phyloP scores from a whole-genome alignment of 2,113 vertebrate species.

The Crypturellus undulatus region DNA sequence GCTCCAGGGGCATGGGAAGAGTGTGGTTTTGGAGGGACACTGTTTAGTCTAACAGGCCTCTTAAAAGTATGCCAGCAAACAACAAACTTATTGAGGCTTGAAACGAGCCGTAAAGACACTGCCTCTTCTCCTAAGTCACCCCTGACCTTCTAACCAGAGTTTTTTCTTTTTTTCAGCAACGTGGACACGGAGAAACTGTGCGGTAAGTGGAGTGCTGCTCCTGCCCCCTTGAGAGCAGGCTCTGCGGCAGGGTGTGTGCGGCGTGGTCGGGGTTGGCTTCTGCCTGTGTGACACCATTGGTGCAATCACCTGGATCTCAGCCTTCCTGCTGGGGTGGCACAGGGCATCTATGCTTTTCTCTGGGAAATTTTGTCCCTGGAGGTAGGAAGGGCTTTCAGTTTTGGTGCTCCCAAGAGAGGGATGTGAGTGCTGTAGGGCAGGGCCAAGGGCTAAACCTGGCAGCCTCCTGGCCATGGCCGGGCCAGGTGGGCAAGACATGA shows the following conservation, averaged over 20 bases:
- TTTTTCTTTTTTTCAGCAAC: slow-evolving; percentile 82
- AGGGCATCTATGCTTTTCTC: neutral
- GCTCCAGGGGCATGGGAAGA: neutral
- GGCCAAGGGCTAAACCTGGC: neutral
- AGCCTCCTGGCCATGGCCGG: neutral
- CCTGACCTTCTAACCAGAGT: slow-evolving; percentile 4
- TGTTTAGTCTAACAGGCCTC: neutral
- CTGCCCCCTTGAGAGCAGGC: neutral
- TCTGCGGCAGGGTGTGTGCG: neutral
- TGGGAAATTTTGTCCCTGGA: neutral
- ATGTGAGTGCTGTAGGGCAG: rapidly evolving
- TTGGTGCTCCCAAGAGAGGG: neutral
- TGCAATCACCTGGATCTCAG: neutral
- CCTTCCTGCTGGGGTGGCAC: neutral
- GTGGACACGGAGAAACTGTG: slow-evolving; percentile 95
- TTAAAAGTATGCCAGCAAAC: neutral
- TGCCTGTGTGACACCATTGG: neutral
- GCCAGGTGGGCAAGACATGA: neutral
- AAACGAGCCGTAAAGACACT: neutral
- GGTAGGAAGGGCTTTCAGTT: neutral
- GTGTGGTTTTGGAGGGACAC: neutral
- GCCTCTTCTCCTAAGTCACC: neutral
- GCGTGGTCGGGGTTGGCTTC: neutral
- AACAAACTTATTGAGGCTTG: neutral
- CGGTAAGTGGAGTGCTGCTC: slow-evolving; percentile 81